phyloP scores from a whole-genome alignment of 1,140 invertebrate genomes.

The Drosophila rhopaloa region DNA sequence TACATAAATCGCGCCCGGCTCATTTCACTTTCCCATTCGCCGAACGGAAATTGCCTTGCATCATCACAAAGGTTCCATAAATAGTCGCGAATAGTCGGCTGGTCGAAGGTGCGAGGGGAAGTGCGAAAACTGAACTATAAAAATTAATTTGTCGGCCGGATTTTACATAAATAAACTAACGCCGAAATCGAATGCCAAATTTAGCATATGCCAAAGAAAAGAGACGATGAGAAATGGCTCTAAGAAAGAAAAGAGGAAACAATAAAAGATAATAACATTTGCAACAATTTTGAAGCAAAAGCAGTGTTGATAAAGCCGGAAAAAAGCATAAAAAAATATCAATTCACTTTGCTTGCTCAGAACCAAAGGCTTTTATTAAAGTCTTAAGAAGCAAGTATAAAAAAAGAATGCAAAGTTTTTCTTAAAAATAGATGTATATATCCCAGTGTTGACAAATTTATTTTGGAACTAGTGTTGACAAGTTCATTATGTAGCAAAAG shows the following conservation, averaged over 20 bases:
- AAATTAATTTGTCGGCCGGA: constrained; percentile 64
- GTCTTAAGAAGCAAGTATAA: no score
- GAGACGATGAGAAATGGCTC: not conserved
- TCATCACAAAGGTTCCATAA: constrained; percentile 64
- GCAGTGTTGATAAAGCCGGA: not conserved
- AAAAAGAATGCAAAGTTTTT: no score
- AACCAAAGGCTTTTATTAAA: no score
- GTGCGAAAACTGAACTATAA: constrained; percentile 53
- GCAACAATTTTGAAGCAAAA: not conserved
- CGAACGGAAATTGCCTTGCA: constrained; percentile 65
- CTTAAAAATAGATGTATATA: not conserved
- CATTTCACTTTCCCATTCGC: constrained; percentile 71
- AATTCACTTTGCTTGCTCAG: no score
- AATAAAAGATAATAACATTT: no score
- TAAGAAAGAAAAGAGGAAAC: not conserved
- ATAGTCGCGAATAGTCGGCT: constrained; percentile 24
- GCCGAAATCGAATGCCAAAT: constrained; percentile 23
- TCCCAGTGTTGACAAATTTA: not conserved
- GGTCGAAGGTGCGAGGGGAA: constrained; percentile 2
- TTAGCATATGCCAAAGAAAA: not conserved
- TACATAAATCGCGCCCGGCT: constrained; percentile 39
- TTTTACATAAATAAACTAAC: constrained; percentile 37
- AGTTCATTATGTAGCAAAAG: not conserved
- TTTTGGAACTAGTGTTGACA: not conserved
- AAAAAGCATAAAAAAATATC: not conserved